Conservation (phyloP, 2,888 invertebrate species). For the Masnerella sp. region DNA sequence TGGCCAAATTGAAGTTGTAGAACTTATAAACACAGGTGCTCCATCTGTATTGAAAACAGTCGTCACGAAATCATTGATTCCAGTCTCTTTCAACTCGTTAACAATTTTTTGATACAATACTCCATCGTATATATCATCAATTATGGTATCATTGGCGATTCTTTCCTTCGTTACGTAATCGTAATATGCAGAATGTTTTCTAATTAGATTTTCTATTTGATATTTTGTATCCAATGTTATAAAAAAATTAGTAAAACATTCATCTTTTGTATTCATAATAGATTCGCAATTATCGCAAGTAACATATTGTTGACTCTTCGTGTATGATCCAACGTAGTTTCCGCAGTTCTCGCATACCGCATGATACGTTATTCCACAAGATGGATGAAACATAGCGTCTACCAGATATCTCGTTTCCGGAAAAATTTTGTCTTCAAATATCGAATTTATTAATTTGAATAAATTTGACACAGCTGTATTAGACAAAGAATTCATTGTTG, state of each 20-base stretch:
- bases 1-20: conserved; percentile 9
- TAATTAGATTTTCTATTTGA: conserved; percentile 8
- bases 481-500: not conserved
- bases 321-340: not conserved
- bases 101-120: conserved; percentile 4
- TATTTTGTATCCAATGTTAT: not conserved
- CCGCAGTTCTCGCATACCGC: conserved; percentile 9
- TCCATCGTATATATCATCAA: conserved; percentile 23
- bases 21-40: conserved; percentile 21
- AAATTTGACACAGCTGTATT: not conserved
- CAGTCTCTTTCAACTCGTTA: not conserved
- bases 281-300: not conserved
- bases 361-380: not conserved
- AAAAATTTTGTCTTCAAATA: conserved; percentile 4
- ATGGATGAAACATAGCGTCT: not conserved
- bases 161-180: conserved; percentile 18
- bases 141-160: not conserved
- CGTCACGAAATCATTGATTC: conserved; percentile 7
- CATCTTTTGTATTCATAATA: not conserved
- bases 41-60: no score
- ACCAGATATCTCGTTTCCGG: conserved; percentile 3
- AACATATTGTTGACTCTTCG: not conserved
- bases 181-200: conserved; percentile 4
- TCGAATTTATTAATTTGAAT: not conserved
- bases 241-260: conserved; percentile 10